Evolutionary conservation across 2,113 vertebrate species (phyloP).

Genomic region (Otus sunia): DNA sequence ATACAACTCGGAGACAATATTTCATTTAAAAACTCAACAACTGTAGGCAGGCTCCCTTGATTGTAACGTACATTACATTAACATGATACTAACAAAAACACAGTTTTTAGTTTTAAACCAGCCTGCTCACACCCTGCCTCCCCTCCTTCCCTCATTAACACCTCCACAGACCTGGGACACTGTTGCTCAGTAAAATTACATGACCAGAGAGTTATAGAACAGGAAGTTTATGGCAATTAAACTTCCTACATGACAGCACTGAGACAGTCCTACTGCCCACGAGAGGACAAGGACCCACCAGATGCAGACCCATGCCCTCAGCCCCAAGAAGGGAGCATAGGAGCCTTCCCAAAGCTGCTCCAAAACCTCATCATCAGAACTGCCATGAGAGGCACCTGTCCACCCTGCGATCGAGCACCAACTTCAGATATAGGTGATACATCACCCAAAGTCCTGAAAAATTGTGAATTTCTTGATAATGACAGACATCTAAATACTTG

Average conservation of each 20-base stretch:
- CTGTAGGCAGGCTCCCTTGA: background rate
- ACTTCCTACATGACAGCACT: background rate
- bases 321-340: background rate
- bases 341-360: background rate
- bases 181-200: background rate
- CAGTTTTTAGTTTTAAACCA: background rate
- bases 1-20: background rate
- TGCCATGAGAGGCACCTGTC: background rate
- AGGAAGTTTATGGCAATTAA: background rate
- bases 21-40: background rate
- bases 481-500: background rate
- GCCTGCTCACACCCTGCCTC: background rate
- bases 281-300: background rate
- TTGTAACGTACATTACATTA: rapidly evolving
- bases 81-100: background rate
- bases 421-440: background rate
- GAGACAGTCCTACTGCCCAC: background rate
- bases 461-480: background rate
- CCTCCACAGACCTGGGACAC: background rate
- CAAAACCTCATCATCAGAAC: background rate
- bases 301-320: background rate
- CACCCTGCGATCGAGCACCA: rapidly evolving
- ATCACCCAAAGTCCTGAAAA: background rate
- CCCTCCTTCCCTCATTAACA: background rate
- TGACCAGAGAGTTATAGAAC: background rate